These are phyloP conservation scores for Drosophila suboccidentalis DNA, from an alignment of 2,888 invertebrate species.

Conservation along the genomic window DNA sequence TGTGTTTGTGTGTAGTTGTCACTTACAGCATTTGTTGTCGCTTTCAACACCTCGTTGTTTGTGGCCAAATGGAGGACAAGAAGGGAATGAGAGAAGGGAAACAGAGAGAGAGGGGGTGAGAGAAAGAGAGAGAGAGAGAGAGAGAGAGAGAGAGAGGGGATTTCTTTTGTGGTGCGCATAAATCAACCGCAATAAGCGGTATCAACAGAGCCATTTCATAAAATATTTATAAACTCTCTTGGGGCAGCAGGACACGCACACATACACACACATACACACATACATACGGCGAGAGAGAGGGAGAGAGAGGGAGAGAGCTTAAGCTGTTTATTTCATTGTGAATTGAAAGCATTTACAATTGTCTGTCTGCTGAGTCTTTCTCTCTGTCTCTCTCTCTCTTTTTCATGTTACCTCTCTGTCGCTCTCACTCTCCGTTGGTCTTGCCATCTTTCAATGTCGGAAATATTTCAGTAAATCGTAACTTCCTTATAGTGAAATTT, in stretches of 20 bases:
- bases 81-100: neutral
- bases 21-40: conserved; percentile 44
- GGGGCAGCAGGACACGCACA: conserved; percentile 10
- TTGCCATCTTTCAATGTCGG: conserved; percentile 56
- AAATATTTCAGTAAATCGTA: conserved; percentile 79
- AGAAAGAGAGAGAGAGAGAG: neutral
- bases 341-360: conserved; percentile 57
- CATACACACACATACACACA: conserved; percentile 10
- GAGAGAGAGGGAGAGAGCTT: neutral
- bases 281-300: neutral
- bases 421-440: neutral
- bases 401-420: neutral
- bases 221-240: conserved; percentile 68
- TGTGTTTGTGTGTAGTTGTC: conserved; percentile 28
- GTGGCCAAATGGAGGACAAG: neutral
- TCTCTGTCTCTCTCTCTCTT: neutral
- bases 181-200: conserved; percentile 72
- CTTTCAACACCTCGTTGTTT: conserved; percentile 51
- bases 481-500: conserved; percentile 76
- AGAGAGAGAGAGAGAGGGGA: neutral
- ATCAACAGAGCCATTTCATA: conserved; percentile 60
- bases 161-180: conserved; percentile 56
- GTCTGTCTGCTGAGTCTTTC: conserved; percentile 30
- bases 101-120: neutral
- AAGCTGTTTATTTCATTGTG: conserved; percentile 42